Conservation (phyloP, 2,113 vertebrate genomes). For the Cheilinus undulatus region DNA sequence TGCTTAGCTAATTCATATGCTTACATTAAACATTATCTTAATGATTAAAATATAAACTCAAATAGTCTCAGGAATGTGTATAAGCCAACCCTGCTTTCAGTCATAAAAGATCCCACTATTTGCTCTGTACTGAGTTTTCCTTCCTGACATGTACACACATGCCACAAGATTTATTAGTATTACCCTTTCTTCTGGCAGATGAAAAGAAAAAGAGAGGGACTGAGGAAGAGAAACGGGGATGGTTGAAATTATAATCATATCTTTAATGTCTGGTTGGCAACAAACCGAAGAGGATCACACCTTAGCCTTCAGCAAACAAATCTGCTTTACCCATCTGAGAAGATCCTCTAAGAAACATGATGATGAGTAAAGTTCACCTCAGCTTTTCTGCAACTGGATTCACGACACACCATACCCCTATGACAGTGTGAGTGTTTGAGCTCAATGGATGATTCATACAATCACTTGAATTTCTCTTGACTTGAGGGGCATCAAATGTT, state of each 20-base stretch:
- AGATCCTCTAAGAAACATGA: not conserved
- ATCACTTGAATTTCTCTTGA: too few relatives aligned
- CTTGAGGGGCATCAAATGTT: not conserved
- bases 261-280: conserved; percentile 13
- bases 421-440: not conserved
- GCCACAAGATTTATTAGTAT: not conserved
- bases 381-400: not conserved
- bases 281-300: conserved; percentile 24
- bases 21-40: not conserved
- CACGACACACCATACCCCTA: not conserved
- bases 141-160: conserved; percentile 11
- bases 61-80: not conserved
- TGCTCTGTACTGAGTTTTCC: not conserved
- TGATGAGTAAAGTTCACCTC: not conserved
- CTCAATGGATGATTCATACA: too few relatives aligned
- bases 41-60: too few relatives aligned
- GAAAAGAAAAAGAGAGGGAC: not conserved
- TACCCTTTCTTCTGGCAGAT: not conserved
- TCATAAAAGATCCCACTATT: not conserved
- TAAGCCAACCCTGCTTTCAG: not conserved
- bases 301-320: conserved; percentile 16
- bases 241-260: conserved; percentile 34
- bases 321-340: not conserved
- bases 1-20: not conserved
- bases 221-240: not conserved